phyloP scores from a whole-genome alignment of 2,113 vertebrate genomes.

The western clawed frog (Xenopus tropicalis) region DNA sequence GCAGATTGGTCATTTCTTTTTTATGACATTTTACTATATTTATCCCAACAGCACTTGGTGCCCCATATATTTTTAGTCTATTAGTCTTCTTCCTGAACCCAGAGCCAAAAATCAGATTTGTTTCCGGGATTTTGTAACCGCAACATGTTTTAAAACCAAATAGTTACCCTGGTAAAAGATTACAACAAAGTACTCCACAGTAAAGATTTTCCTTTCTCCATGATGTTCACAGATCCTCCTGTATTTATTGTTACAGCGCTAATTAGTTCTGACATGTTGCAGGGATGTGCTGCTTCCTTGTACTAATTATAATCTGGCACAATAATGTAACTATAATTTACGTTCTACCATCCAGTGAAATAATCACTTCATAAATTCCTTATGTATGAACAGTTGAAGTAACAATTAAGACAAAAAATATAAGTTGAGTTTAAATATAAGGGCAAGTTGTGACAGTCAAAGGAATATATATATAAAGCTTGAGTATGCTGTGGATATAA shows the following conservation, averaged over 20 bases:
- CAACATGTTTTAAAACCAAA: constrained; percentile 9
- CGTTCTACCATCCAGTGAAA: constrained; percentile 36
- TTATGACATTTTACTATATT: too few species aligned
- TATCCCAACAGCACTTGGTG: too few species aligned
- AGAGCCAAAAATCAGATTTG: too few species aligned
- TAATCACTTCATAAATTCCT: constrained; percentile 41
- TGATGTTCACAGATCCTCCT: constrained; percentile 24
- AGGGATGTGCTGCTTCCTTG: constrained; percentile 32
- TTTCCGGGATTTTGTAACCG: constrained; percentile 3
- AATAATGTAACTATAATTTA: constrained; percentile 39
- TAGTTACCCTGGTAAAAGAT: constrained; percentile 3
- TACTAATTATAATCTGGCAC: constrained; percentile 43
- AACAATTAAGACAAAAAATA: not conserved
- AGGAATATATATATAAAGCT: too few species aligned
- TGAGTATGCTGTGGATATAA: too few species aligned
- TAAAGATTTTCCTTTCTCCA: not conserved
- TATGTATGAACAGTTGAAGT: constrained; percentile 24
- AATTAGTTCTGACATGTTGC: constrained; percentile 44
- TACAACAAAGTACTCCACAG: not conserved
- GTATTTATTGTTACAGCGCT: constrained; percentile 33
- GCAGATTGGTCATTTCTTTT: too few species aligned
- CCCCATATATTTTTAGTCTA: too few species aligned
- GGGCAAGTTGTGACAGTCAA: too few species aligned
- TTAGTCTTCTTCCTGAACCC: too few species aligned
- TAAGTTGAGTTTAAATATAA: too few species aligned